Base-by-base conservation (phyloP, 2,113 vertebrate genomes). In the Corvus cornix region DNA sequence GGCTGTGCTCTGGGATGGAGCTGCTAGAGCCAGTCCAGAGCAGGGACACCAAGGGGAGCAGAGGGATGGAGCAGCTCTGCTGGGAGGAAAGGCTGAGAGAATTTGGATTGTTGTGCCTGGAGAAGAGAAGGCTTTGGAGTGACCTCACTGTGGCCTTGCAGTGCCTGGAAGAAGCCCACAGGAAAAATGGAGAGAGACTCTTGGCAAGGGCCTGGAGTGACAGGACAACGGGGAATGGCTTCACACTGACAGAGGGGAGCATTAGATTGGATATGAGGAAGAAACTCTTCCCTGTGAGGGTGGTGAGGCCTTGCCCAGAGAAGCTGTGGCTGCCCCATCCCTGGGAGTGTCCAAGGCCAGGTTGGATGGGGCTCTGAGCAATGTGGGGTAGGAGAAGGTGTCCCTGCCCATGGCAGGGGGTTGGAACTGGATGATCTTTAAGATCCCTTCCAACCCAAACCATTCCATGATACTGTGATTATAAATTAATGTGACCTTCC, bases 201-300 rank as follows among this genome's bases (percentile, higher is more conserved):
- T 28, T 7, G 51, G 5, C 30, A 67, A 13, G 26, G 46, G 56
- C 2, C 35, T 72, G 67, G 37, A 52, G 46, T 31, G 67, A 62
- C 67, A 52, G 80, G 56, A 46, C 68, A 44, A 44, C 27, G 84
- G 59, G 6, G 0, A 60, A 37, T 77, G 53, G 46, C 14, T 16
- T 44, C 73, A 52, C 6, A 37, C 3, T 60, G 63, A 10, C 17
- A 59, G 2, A 44, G 53, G 28, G 9, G 0, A 52, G 22, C 26
- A 0, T 87, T 60, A 23, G 37, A 22, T 22, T 5, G 22, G 63
- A 23, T 51, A 33, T n/a, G 0, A 0, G 27, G 28, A 58, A 44
- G 22, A 19, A 81, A 37, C 24, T 66, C 0, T 20, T 44, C 13
- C 43, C 33, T 64, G 21, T 49, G 43, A 66, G 31, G 26, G 4